Base-by-base conservation (phyloP, 2,113 vertebrate species). In the rabbit (Oryctolagus cuniculus) region DNA sequence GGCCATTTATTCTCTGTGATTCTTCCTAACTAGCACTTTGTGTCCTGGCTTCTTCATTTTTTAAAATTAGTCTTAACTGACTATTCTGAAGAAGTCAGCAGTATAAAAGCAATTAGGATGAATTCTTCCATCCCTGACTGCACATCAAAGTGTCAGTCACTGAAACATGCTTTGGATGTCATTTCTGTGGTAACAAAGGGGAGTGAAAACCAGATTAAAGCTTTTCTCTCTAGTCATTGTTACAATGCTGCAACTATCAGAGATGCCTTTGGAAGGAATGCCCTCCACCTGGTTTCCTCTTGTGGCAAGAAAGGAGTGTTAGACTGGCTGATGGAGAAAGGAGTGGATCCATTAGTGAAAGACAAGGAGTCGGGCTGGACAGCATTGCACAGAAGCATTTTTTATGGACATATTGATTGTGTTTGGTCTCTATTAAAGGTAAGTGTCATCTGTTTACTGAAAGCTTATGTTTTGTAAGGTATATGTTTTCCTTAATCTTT, bases 301-400 rank as follows among this genome's bases (percentile, higher is more conserved):
- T 98, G 99, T 97, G 99, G 99, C 64, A 99, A 99, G 96, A 99
- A 98, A 95, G 97, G 97, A 31, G 98, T 99, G 34, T 96, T 99
- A 27, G 99, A 99, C 63, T 99, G 99, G 99, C 98, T 99, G 85
- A 98, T 99, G 96, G 98, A 99, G 92, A 99, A 99, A 98, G 98
- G 98, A 86, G 99, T 99, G 64, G 99, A 99, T 97, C 97, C 99
- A 25, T 96, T 98, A 93, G 97, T 98, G 0, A 99, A 99, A 96
- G 99, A 99, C 97, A 99, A 99, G 95, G 99, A 99, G 81, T 99
- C 99, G 0, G 99, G 99, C 92, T 99, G 99, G 99, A 99, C 99
- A 0, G 99, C 99, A 91, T 97, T 99, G 96, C 99, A 99, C 96
- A 99, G 99, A 97, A 99, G 99, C 79, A 98, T 99, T 94, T 99